These are phyloP conservation scores for Microcebus murinus DNA, from an alignment of 2,113 vertebrate genomes.

Conservation along the genomic window DNA sequence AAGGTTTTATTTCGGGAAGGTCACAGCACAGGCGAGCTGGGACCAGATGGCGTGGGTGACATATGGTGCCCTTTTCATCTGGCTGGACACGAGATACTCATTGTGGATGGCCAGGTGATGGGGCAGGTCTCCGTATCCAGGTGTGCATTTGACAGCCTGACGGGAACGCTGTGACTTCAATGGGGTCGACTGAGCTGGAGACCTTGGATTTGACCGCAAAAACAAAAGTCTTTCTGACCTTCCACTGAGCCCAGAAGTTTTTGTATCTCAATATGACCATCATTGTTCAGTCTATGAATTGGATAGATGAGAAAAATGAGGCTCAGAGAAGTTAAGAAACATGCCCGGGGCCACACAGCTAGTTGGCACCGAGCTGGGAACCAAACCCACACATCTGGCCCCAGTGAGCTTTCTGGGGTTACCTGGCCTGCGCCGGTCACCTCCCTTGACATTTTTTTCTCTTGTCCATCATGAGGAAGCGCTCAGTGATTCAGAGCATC, in stretches of 20 bases:
- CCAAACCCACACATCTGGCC: accelerated
- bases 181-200: neutral
- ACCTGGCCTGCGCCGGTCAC: neutral
- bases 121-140: neutral
- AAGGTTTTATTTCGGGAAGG: constrained; percentile 54
- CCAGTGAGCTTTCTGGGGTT: neutral
- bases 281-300: neutral
- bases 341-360: neutral
- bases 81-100: neutral
- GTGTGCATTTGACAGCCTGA: neutral
- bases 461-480: neutral
- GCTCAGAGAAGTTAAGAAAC: neutral
- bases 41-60: constrained; percentile 40
- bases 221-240: neutral
- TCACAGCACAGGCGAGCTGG: neutral
- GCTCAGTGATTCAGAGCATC: accelerated
- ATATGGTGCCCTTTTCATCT: neutral
- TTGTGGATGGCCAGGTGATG: neutral
- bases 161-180: neutral
- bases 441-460: neutral
- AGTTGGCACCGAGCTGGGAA: neutral
- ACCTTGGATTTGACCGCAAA: neutral
- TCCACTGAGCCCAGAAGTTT: neutral
- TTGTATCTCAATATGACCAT: neutral
- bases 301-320: neutral